Evolutionary conservation across 1,140 invertebrate species (phyloP).

Genomic region (Aleiodes sp.): DNA sequence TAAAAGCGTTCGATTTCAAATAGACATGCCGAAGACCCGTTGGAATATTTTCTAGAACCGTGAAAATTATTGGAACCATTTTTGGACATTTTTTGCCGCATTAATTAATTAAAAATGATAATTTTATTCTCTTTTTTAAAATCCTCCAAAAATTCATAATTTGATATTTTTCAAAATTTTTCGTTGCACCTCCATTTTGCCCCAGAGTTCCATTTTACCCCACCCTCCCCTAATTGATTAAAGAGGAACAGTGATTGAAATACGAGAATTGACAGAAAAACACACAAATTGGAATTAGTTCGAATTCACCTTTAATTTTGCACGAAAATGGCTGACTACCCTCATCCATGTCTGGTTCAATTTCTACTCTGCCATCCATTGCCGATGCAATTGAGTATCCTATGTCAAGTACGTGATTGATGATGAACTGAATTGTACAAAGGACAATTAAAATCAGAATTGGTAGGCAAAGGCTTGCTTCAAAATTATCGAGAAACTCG

Average conservation of each 20-base stretch:
- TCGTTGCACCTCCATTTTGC: too few species aligned
- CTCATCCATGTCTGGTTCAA: constrained; percentile 18
- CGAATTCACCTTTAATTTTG: constrained; percentile 18
- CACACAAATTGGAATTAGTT: not conserved
- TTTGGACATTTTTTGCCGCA: too few species aligned
- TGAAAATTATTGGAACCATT: too few species aligned
- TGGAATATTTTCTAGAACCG: too few species aligned
- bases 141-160: too few species aligned
- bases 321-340: not conserved
- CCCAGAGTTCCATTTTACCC: too few species aligned
- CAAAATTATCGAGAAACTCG: constrained; percentile 47
- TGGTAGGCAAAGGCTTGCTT: constrained; percentile 46
- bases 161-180: too few species aligned
- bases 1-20: too few species aligned
- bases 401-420: constrained; percentile 43
- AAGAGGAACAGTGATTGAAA: not conserved
- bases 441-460: constrained; percentile 48
- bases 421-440: constrained; percentile 48
- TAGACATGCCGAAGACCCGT: too few species aligned
- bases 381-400: constrained; percentile 28
- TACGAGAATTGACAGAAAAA: not conserved
- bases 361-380: constrained; percentile 12
- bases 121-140: too few species aligned
- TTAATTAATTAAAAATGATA: too few species aligned
- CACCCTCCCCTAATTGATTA: too few species aligned